Evolutionary conservation across 1,140 invertebrate species (phyloP), one percentile per base, ranked within the genome.

Genomic region (Brachionus rotundiformis): DNA sequence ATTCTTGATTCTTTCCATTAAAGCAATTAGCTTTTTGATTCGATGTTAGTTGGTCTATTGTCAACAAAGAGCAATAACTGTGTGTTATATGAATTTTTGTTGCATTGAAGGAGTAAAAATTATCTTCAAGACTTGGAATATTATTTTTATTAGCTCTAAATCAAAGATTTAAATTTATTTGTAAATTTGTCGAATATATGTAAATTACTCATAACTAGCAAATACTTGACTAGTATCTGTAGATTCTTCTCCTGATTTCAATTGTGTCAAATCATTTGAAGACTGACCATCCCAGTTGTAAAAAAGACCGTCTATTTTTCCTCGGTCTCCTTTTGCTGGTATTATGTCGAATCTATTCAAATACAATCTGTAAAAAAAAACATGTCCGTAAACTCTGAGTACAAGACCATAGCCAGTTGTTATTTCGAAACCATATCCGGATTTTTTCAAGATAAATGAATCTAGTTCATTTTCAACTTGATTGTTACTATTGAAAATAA

Each of bases 271-370:
- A 41, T 68, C 63, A 16, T 68, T 68, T 19, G 16, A 16, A 7
- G 6, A 0, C 1, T 41, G 0, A 1, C 16, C 31, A 68, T 68
- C 33, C 63, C 63, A 68, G 16, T 68, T n/a, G 16, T 16, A 68
- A 16, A 68, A 68, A 19, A 68, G 8, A 19, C 63, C 63, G 16
- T 36, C 63, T 16, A 36, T 33, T 36, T 39, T 68, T 19, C 63
- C 63, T 33, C 16, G 13, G 36, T 68, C 63, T 7, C 27, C 63
- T 36, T 68, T 68, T 11, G 63, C 63, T 4, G 63, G 63, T 5
- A 68, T 36, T n/a, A 68, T 68, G 7, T 68, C 63, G 36, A 33
- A 68, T 36, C 63, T 33, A 36, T 68, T 68, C 8, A 39, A 10
- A 16, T 6, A 68, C 13, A 68, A 36, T 68, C 7, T 36, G 11